Conservation (phyloP, 2,888 invertebrate species). For the Xanthia togata region DNA sequence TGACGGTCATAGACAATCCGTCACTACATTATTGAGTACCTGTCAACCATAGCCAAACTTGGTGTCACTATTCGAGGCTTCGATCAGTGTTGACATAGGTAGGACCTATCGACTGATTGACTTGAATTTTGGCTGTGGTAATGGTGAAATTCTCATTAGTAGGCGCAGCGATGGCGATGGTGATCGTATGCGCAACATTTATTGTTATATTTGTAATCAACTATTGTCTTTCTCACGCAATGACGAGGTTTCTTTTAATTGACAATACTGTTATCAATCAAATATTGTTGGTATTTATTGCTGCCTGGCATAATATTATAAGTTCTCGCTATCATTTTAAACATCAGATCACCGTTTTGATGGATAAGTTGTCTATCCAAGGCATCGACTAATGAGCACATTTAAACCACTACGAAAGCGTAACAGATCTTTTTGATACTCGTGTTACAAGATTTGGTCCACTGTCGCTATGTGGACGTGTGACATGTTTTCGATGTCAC, state of each 20-base stretch:
- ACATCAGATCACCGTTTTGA: constrained; percentile 4
- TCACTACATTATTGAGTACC: constrained; percentile 32
- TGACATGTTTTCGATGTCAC: constrained; percentile 33
- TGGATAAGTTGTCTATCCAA: constrained; percentile 17
- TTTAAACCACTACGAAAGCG: constrained; percentile 54
- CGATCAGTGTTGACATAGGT: constrained; percentile 34
- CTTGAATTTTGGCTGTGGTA: constrained; percentile 41
- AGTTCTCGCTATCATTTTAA: background rate
- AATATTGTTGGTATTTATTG: too few species aligned
- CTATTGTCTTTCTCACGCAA: too few species aligned
- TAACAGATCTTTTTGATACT: constrained; percentile 51
- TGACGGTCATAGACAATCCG: constrained; percentile 22
- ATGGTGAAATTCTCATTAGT: constrained; percentile 52
- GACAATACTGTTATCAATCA: too few species aligned
- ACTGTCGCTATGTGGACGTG: constrained; percentile 32
- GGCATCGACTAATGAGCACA: constrained; percentile 47
- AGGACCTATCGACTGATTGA: constrained; percentile 31
- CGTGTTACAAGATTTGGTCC: constrained; percentile 54
- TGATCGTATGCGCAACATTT: constrained; percentile 8
- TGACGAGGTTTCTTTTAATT: too few species aligned
- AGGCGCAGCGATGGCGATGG: constrained; percentile 11
- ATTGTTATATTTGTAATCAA: constrained; percentile 2
- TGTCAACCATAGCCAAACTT: constrained; percentile 27
- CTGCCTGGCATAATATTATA: too few species aligned
- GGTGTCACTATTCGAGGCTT: constrained; percentile 20